phyloP scores from a whole-genome alignment of 2,888 invertebrate genomes.

The Drosophila setosimentum region DNA sequence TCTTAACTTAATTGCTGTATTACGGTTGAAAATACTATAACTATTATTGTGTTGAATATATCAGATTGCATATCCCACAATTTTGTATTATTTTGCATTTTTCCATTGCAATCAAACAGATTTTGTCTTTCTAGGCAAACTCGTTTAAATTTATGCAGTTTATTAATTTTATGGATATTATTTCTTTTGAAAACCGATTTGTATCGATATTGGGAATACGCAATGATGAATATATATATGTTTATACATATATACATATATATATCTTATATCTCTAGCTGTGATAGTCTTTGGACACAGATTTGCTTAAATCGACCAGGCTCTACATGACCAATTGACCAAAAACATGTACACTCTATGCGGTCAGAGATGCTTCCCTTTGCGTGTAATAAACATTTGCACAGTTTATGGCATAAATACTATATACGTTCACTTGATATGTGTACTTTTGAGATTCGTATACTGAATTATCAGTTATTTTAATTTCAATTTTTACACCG shows the following conservation, averaged over 20 bases:
- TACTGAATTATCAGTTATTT: background rate
- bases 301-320: background rate
- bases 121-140: background rate
- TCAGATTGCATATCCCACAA: background rate
- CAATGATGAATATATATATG: too few relatives aligned
- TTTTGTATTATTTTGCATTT: background rate
- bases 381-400: too few relatives aligned
- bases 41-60: background rate
- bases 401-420: background rate
- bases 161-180: background rate
- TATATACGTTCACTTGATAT: background rate
- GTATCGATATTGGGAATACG: background rate
- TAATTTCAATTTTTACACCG: background rate
- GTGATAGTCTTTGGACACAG: background rate
- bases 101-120: background rate
- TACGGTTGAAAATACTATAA: slow-evolving; percentile 11
- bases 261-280: too few relatives aligned
- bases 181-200: background rate
- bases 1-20: slow-evolving; percentile 14
- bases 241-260: too few relatives aligned
- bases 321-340: background rate
- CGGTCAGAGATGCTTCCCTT: background rate
- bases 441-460: background rate
- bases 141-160: background rate
- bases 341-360: background rate